phyloP scores from a whole-genome alignment of 2,797 vertebrate genomes.

The Hylomyscus alleni region DNA sequence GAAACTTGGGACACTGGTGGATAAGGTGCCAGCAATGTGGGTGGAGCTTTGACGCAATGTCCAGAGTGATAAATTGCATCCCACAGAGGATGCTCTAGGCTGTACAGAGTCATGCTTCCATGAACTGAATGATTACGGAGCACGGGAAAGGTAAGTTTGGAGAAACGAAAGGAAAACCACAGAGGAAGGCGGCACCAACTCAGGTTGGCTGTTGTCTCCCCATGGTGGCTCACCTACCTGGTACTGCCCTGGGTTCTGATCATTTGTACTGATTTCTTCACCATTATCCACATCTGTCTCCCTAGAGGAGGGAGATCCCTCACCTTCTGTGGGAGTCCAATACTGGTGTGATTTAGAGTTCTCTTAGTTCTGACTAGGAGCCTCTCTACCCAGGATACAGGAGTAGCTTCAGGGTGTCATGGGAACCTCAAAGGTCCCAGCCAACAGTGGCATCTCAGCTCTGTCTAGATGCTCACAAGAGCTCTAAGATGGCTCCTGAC shows the following conservation, averaged over 20 bases:
- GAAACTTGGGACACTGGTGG: not conserved
- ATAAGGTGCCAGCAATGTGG: accelerated
- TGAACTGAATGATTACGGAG: too few relatives aligned
- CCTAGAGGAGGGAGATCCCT: not conserved
- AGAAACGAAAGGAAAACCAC: not conserved
- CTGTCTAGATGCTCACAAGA: not conserved
- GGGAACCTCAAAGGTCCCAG: not conserved
- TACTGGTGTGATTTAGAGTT: not conserved
- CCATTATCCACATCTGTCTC: not conserved
- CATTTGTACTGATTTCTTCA: accelerated
- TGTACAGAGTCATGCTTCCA: not conserved
- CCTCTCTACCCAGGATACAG: not conserved
- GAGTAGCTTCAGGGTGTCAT: too few relatives aligned
- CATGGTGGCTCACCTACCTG: accelerated
- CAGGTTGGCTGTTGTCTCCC: not conserved
- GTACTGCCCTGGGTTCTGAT: not conserved
- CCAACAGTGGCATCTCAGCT: not conserved
- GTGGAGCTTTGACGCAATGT: not conserved
- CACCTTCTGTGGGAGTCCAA: too few relatives aligned
- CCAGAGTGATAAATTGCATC: accelerated
- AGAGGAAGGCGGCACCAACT: accelerated
- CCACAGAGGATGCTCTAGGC: not conserved
- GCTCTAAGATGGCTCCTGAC: not conserved
- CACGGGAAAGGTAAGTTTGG: not conserved
- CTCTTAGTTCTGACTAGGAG: not conserved